Conservation (phyloP, 1,140 invertebrate genomes). For the Musca domestica region DNA sequence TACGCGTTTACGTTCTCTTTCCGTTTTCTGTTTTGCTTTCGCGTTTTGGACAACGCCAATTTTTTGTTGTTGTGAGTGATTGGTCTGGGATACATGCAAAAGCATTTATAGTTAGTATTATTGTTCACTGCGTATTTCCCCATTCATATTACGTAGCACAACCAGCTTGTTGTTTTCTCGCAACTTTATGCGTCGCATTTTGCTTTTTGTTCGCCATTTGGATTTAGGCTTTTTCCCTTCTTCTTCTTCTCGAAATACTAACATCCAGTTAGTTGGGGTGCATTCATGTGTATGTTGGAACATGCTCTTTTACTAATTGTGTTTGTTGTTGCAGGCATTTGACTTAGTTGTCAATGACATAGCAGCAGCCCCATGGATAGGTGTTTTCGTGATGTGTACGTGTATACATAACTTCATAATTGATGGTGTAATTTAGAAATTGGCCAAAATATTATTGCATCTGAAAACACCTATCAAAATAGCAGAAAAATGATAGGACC, state of each 20-base stretch:
- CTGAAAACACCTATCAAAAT: background rate
- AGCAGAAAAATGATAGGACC: background rate
- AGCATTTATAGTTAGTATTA: background rate
- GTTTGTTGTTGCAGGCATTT: background rate
- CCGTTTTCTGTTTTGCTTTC: background rate
- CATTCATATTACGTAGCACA: background rate
- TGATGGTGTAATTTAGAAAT: too few species aligned
- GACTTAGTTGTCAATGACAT: constrained; percentile 9
- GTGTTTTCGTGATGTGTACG: background rate
- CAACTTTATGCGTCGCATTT: background rate
- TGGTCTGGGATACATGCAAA: too few species aligned
- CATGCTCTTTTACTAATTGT: too few species aligned
- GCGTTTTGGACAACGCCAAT: too few species aligned
- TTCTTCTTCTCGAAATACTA: too few species aligned
- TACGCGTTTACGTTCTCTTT: background rate
- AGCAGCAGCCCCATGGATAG: background rate
- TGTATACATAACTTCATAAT: background rate
- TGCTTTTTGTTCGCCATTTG: background rate
- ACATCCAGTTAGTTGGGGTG: too few species aligned
- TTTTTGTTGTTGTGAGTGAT: too few species aligned
- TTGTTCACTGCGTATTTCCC: background rate
- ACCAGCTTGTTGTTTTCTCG: background rate
- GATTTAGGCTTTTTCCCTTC: background rate
- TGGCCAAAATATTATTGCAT: background rate
- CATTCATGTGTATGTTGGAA: too few species aligned